phyloP scores from a whole-genome alignment of 2,113 vertebrate genomes.

The Bungarus multicinctus region DNA sequence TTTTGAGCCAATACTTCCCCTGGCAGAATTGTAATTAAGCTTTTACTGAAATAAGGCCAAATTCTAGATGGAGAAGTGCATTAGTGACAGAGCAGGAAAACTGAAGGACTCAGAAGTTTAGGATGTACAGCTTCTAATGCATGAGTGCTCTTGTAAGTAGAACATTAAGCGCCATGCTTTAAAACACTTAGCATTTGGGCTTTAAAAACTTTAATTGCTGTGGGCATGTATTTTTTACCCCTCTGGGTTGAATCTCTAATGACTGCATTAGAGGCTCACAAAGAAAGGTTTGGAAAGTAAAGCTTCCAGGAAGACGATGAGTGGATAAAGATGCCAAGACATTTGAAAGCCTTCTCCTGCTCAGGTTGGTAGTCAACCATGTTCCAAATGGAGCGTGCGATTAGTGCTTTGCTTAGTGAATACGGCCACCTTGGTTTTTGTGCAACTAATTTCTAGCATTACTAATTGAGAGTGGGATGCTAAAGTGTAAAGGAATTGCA shows the following conservation, averaged over 20 bases:
- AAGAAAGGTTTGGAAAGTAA: not conserved
- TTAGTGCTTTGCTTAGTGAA: not conserved
- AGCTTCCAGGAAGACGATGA: not conserved
- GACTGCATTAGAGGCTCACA: not conserved
- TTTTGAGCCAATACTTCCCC: not conserved
- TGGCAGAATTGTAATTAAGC: not conserved
- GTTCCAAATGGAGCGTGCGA: not conserved
- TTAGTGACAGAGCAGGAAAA: not conserved
- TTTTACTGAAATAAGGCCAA: not conserved
- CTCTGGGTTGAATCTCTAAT: not conserved
- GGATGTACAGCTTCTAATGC: not conserved
- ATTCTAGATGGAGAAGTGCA: not conserved
- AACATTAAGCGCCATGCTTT: not conserved
- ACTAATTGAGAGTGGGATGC: not conserved
- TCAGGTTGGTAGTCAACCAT: not conserved
- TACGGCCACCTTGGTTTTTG: not conserved
- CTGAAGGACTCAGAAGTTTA: not conserved
- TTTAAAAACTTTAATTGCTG: not conserved
- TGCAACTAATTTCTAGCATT: not conserved
- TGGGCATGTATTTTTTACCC: not conserved
- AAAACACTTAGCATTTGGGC: not conserved
- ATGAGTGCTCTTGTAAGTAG: not conserved
- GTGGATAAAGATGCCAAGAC: not conserved
- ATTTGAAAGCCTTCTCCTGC: not conserved
- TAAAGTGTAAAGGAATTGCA: not conserved